Evolutionary conservation across 2,113 vertebrate genomes (phyloP).

Genomic region (Myrmecobius fasciatus): DNA sequence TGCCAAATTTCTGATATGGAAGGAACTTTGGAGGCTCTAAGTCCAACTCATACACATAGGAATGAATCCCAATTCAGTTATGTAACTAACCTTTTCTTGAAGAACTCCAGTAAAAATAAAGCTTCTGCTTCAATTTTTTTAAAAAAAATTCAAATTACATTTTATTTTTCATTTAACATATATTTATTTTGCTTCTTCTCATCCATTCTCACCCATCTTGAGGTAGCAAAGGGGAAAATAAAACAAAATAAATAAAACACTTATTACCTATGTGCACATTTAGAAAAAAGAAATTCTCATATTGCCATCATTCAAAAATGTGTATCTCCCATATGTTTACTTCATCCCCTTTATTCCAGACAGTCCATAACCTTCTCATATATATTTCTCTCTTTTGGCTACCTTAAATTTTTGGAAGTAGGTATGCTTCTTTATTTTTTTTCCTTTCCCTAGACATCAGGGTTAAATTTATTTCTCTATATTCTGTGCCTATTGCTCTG

Average conservation of each 20-base stretch:
- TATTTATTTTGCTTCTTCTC: neutral
- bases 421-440: neutral
- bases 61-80: neutral
- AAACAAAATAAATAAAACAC: too few species aligned
- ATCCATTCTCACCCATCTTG: neutral
- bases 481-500: neutral
- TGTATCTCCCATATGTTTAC: too few species aligned
- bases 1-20: neutral
- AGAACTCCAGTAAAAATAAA: neutral
- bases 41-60: neutral
- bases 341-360: neutral
- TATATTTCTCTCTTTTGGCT: neutral
- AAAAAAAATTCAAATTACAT: neutral
- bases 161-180: neutral
- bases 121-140: neutral
- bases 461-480: neutral
- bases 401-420: neutral
- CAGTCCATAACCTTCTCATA: neutral
- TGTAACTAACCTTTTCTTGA: neutral
- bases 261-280: too few species aligned
- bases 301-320: too few species aligned
- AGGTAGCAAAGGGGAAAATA: too few species aligned
- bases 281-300: neutral
- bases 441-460: neutral
- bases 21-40: neutral